A percentile compares a stretch with the other conserved stretches of the same genome.
phyloP scores from a whole-genome alignment of 2,113 vertebrate species.

The Alethe castanea region DNA sequence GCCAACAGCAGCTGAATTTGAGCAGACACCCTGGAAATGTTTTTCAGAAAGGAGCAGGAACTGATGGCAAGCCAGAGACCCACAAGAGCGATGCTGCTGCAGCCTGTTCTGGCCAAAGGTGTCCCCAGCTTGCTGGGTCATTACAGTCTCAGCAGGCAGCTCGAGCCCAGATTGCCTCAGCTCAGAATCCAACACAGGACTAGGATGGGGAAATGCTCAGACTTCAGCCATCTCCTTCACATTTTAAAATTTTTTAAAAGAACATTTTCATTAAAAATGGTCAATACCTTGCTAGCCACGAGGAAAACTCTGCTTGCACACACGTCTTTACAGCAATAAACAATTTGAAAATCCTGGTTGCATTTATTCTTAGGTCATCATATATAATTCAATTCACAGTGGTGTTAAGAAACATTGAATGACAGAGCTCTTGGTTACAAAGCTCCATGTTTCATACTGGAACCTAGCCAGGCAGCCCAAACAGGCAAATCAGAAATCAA shows the following conservation, averaged over 20 bases:
- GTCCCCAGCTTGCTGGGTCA: not conserved
- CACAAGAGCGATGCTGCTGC: accelerated
- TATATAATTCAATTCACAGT: not conserved
- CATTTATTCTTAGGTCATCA: not conserved
- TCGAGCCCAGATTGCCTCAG: not conserved
- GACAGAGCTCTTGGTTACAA: not conserved
- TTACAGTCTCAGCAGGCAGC: not conserved
- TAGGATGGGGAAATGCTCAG: accelerated
- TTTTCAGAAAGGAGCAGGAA: not conserved
- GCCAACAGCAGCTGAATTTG: not conserved
- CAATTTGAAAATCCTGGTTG: not conserved
- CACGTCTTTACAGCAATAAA: not conserved
- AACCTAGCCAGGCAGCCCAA: not conserved
- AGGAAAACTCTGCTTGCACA: not conserved
- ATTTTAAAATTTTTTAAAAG: not conserved
- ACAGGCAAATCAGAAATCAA: not conserved
- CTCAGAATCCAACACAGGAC: not conserved
- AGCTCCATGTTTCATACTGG: not conserved
- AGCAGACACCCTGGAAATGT: not conserved
- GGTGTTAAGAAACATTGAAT: not conserved
- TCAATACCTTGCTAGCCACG: not conserved
- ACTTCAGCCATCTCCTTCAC: not conserved
- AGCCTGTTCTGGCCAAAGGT: not conserved
- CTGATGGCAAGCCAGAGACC: not conserved
- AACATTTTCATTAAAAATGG: not conserved